Conservation (phyloP, 2,888 invertebrate genomes). For the Drosophila niveifrons region DNA sequence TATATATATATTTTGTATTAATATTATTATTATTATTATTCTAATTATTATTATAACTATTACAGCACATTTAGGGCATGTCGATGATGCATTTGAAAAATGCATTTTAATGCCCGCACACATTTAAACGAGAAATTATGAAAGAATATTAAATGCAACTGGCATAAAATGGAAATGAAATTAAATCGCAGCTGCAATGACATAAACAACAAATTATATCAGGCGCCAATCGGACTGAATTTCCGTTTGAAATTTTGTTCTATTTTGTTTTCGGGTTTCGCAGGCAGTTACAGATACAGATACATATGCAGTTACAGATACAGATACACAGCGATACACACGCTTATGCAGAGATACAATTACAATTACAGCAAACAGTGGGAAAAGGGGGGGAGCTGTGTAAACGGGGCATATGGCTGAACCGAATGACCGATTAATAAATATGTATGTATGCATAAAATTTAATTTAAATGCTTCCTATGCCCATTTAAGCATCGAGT, state of each 20-base stretch:
- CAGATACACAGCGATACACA: neutral
- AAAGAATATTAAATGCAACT: slow-evolving; percentile 35
- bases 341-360: slow-evolving; percentile 13
- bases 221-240: slow-evolving; percentile 22
- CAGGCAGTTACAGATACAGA: slow-evolving; percentile 16
- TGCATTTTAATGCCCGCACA: slow-evolving; percentile 26
- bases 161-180: slow-evolving; percentile 51
- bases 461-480: slow-evolving; percentile 65
- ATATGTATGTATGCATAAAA: slow-evolving; percentile 49
- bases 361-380: slow-evolving; percentile 2
- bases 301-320: slow-evolving; percentile 28
- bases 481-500: slow-evolving; percentile 24
- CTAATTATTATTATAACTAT: too few relatives aligned
- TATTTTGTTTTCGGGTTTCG: slow-evolving; percentile 33
- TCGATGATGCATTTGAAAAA: neutral
- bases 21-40: neutral
- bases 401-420: slow-evolving; percentile 32
- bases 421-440: slow-evolving; percentile 71
- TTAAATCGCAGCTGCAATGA: slow-evolving; percentile 43
- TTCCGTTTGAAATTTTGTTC: slow-evolving; percentile 40
- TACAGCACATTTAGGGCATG: too few relatives aligned
- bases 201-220: slow-evolving; percentile 36
- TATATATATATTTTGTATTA: neutral
- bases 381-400: neutral
- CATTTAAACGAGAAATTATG: slow-evolving; percentile 36